Percentiles rank a stretch among this genome's conserved stretches.
These are phyloP conservation scores for Eucidaris tribuloides DNA, from an alignment of 35 echinoderm and acorn worm genomes.

Conservation along the genomic window DNA sequence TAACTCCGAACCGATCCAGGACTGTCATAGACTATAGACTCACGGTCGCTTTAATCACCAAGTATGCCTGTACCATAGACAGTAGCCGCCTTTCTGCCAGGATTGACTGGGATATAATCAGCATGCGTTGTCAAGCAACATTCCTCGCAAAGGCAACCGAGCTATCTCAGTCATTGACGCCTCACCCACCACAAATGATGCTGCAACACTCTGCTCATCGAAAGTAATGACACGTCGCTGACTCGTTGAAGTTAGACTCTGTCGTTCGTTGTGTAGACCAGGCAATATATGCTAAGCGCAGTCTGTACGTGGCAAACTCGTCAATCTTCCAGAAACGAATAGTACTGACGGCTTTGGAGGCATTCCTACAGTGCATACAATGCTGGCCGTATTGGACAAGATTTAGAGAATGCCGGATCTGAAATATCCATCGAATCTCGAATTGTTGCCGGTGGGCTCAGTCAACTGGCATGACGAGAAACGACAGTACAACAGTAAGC, in stretches of 20 bases:
- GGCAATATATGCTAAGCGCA: constrained; percentile 69
- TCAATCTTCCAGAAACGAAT: constrained; percentile 46
- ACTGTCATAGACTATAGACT: not conserved
- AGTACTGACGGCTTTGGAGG: constrained; percentile 71
- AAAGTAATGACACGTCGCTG: constrained; percentile 34
- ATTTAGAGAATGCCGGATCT: constrained; percentile 56
- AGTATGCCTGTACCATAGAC: not conserved
- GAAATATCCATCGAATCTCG: constrained; percentile 75
- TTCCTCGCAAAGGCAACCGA: constrained; percentile 24
- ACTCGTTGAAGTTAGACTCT: constrained; percentile 27
- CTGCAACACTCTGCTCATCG: constrained; percentile 47
- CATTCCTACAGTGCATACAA: constrained; percentile 75
- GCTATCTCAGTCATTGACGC: constrained; percentile 61
- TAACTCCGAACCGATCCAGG: not conserved
- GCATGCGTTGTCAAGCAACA: not conserved
- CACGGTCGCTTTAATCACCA: constrained; percentile 1
- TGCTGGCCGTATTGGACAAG: constrained; percentile 53
- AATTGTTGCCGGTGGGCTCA: constrained; percentile 59
- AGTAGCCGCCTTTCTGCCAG: not conserved
- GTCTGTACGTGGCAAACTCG: constrained; percentile 66
- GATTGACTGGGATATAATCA: constrained; percentile 66
- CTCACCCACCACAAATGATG: constrained; percentile 51
- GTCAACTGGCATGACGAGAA: constrained; percentile 62
- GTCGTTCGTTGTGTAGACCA: constrained; percentile 60
- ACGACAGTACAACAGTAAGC: constrained; percentile 76